Base-by-base conservation (phyloP, 2,113 vertebrate genomes). In the Picathartes gymnocephalus region DNA sequence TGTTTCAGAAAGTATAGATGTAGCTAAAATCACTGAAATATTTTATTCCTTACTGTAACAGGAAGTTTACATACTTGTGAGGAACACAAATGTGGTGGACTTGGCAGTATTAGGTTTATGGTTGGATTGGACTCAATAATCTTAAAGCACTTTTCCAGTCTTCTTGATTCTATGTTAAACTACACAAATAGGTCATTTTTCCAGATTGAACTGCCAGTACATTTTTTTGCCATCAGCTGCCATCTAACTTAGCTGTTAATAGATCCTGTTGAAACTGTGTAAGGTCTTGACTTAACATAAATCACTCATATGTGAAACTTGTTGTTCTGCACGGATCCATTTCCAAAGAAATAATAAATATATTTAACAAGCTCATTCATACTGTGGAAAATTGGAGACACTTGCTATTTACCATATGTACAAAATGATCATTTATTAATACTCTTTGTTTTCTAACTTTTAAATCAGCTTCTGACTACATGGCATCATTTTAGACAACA, bases 341-440 rank as follows among this genome's bases (percentile, higher is more conserved):
- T 82, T 44, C 33, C 21, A 85, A 72, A 87, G 27, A 95, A 86
- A 86, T 78, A 90, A 88, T 88, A 87, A 72, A 94, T 82, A 80
- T 65, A 92, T 81, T 88, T 82, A 95, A 90, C n/a, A 86, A 69
- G 45, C 40, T 80, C 31, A 73, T 85, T 80, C 47, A 51, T n/a
- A 47, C 12, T 57, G 33, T 54, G 42, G 37, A 57, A 87, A 85
- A 89, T 18, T 53, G 5, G 47, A 85, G 71, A 66, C 17, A 19
- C 27, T 74, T 79, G 33, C 78, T 86, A 76, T 70, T 86, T 80
- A 91, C 74, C 78, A 87, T 80, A 92, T 94, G 86, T 73, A 91
- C 61, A 88, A 85, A 90, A 96, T 50, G 4, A 94, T 95, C 1
- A 93, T 86, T 96, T 93, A 88, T 95, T 96, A 95, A 94, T 86